phyloP scores from a whole-genome alignment of 2,888 invertebrate species.

The Catocala fraxini region DNA sequence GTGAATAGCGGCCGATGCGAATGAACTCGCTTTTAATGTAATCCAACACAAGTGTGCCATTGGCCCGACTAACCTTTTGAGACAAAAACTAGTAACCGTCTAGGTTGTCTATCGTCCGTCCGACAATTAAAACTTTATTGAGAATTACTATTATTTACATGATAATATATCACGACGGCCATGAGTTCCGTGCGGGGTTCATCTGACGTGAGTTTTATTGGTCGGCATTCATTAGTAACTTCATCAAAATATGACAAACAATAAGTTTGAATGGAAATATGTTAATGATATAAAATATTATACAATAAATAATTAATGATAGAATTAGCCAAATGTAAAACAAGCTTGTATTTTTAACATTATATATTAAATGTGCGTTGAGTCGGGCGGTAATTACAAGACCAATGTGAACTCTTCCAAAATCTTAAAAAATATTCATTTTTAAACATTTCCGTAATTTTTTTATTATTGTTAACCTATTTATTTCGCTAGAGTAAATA shows the following conservation, averaged over 20 bases:
- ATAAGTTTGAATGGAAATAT: too few relatives aligned
- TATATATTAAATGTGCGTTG: constrained; percentile 2
- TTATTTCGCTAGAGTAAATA: constrained; percentile 27
- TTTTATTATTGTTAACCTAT: constrained; percentile 16
- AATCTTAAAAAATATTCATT: constrained; percentile 25
- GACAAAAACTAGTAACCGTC: constrained; percentile 68
- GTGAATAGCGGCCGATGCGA: constrained; percentile 80
- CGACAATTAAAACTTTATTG: constrained; percentile 34
- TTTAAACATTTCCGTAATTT: constrained; percentile 9
- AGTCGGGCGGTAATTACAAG: constrained; percentile 41
- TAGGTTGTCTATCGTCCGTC: constrained; percentile 52
- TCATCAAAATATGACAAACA: too few relatives aligned
- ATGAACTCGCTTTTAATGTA: constrained; percentile 84
- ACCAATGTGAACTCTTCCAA: constrained; percentile 28
- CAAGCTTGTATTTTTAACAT: too few relatives aligned
- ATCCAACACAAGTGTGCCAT: constrained; percentile 80
- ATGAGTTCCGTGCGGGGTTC: neutral
- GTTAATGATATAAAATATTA: too few relatives aligned
- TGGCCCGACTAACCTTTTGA: constrained; percentile 80
- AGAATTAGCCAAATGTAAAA: too few relatives aligned
- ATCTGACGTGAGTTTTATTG: too few relatives aligned
- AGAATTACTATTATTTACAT: constrained; percentile 22
- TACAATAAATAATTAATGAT: too few relatives aligned
- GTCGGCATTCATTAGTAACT: too few relatives aligned
- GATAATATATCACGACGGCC: neutral